Evolutionary conservation across 2,888 invertebrate species (phyloP), one percentile per base, ranked within the genome.

Genomic region (Eurytoma adleriae): DNA sequence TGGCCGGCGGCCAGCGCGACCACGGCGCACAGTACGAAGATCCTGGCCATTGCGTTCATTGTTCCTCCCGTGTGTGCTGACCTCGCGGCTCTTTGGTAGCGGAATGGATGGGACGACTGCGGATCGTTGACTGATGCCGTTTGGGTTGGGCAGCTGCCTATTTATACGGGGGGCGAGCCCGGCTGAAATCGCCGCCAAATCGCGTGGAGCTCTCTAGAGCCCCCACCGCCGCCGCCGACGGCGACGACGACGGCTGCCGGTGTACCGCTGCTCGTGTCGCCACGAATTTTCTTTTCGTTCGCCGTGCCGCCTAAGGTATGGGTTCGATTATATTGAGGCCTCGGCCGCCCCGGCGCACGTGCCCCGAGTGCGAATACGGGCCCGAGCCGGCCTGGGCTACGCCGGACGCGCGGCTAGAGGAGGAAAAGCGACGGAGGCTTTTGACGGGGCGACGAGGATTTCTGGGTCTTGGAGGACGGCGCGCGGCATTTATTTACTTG

Each of bases 1-100:
- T 94, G 94, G 50, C 94, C 93, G 81, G 92, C 91, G 79, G 92
- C 92, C 84, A 94, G 90, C 85, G 94, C 93, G 83, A 94, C 61
- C 83, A 94, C 87, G 85, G 93, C 92, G 84, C 88, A 88, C 82
- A 89, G 82, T 68, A 88, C 83, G 69, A 89, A 68, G 83, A 88
- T 85, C 84, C 88, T 90, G 88, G 88, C 48, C 48, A 73, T 16
- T 2, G 69, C 69, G 48, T 72, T 68, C 82, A 80, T 82, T 50
- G 5, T 76, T 50, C n/a, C 18, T 48, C 4, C 48, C 48, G 13
- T 62, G 72, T 72, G 71, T 71, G 77, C 64, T 40, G 10, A 40
- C 40, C 40, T 40, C 40, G 40, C 12, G 59, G 57, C 18, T 69
- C 68, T 76, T 76, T 76, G 68, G 76, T 69, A 52, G 7, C 52